Base-by-base conservation (phyloP, 2,888 invertebrate genomes). In the Trimorus sp. region DNA sequence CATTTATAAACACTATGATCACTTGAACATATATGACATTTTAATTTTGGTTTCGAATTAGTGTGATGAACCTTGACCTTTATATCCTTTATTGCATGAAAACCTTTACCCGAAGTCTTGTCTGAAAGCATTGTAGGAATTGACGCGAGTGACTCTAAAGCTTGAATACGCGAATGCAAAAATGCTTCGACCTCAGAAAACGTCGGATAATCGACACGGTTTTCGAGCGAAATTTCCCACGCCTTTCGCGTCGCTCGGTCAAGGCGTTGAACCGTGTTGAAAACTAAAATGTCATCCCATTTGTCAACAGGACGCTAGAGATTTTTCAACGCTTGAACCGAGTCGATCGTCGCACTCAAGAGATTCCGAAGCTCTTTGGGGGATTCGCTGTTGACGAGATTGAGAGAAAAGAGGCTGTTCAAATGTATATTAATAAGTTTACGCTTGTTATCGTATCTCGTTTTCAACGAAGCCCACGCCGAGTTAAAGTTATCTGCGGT, bases 1-100 rank as follows among this genome's bases (percentile, higher is more conserved):
- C 71, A 73, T 4, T 14, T 48, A 37, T 62, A 73, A 45, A 56
- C 26, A 1, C 9, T 15, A 16, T 73, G 71, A 12, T n/a, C 54
- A 0, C 8, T 7, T 11, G 16, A 37, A 45, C 71, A 73, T 5
- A 58, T 11, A 0, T 6, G 12, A 40, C 58, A 59, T 15, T 51
- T 9, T 26, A 26, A 26, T 3, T 26, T 40, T 40, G 40, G 40
- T 40, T 40, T 40, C 9, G 40, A 8, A 11, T 40, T 40, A 40
- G 40, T 11, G 11, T 40, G 40, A 40, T 40, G 40, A 9, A 40
- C 40, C 15, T 6, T 26, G 16, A 11, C 16, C 7, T 7, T 11
- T 8, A 14, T 12, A 2, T 49, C 49, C 49, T 49, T 49, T n/a
- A 6, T 7, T 12, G 49, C 59, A 40, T 40, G 45, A 26, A 45